A percentile compares a stretch with the other conserved stretches of the same genome.
These are phyloP conservation scores for Rhinogobius similis DNA, from an alignment of 2,113 vertebrate species.

Conservation along the genomic window DNA sequence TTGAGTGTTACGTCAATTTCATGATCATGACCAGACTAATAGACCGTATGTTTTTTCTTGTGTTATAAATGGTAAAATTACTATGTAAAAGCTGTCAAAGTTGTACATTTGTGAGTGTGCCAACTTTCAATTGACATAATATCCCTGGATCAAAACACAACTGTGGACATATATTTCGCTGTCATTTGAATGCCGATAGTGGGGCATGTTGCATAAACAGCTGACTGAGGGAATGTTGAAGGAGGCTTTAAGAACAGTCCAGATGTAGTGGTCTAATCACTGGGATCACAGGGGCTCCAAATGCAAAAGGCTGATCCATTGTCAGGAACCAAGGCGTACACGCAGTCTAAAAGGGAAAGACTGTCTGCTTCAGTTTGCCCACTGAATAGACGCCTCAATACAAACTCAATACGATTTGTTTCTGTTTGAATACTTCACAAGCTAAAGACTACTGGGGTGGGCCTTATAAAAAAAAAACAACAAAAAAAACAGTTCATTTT, in stretches of 20 bases:
- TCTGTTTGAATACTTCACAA: not conserved
- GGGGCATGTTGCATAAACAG: slow-evolving; percentile 4
- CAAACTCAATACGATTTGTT: slow-evolving; percentile 1
- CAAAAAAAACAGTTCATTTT: too few species aligned
- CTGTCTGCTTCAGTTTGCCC: not conserved
- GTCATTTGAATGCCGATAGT: not conserved
- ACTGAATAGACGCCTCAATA: not conserved
- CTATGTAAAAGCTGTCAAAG: too few species aligned
- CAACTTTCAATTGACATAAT: too few species aligned
- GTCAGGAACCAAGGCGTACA: slow-evolving; percentile 1
- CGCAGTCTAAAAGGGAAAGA: not conserved
- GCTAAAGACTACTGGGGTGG: not conserved
- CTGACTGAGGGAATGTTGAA: slow-evolving; percentile 7
- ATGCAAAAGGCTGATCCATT: slow-evolving; percentile 8
- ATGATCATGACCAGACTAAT: too few species aligned
- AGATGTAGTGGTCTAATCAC: slow-evolving; percentile 7
- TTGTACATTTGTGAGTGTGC: too few species aligned
- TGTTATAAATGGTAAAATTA: too few species aligned
- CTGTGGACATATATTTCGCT: not conserved
- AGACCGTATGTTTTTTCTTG: too few species aligned
- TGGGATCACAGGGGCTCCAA: slow-evolving; percentile 7
- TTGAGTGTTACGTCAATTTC: too few species aligned
- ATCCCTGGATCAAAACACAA: not conserved
- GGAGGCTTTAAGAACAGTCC: slow-evolving; percentile 8
- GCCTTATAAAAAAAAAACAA: too few species aligned